Conservation (phyloP, 2,888 invertebrate genomes). For the Yponomeuta sedellus region DNA sequence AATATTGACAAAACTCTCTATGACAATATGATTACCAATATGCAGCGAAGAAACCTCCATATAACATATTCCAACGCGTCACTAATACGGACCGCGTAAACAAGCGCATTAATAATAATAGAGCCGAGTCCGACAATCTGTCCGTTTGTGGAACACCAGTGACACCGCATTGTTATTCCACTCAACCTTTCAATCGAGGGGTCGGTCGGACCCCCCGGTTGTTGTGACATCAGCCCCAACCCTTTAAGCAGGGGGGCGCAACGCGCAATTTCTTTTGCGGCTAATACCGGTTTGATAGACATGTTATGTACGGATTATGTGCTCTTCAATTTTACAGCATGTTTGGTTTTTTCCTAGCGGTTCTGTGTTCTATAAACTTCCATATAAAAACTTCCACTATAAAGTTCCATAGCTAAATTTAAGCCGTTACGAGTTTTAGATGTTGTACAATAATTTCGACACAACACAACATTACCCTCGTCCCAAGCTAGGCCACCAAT, state of each 20-base stretch:
- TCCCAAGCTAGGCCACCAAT: no score
- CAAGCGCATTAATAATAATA: constrained; percentile 2
- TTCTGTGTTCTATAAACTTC: not conserved
- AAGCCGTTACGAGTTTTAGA: no score
- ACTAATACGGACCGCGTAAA: not conserved
- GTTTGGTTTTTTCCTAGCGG: no score
- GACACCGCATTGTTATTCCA: not conserved
- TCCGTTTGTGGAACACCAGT: not conserved
- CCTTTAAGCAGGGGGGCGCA: not conserved
- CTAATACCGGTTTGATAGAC: not conserved
- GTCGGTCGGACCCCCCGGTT: not conserved
- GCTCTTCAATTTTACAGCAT: not conserved
- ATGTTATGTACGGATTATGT: not conserved
- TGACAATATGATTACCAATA: no score
- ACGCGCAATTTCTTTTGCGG: not conserved
- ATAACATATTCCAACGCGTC: not conserved
- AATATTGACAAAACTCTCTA: no score
- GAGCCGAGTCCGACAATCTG: not conserved
- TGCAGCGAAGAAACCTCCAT: no score
- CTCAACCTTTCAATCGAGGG: constrained; percentile 1
- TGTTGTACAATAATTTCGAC: no score
- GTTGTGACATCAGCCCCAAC: constrained; percentile 2
- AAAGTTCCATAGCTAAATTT: no score
- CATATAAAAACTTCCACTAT: no score
- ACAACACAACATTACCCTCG: no score